phyloP scores from a whole-genome alignment of 2,797 vertebrate species.

The Columba guinea region DNA sequence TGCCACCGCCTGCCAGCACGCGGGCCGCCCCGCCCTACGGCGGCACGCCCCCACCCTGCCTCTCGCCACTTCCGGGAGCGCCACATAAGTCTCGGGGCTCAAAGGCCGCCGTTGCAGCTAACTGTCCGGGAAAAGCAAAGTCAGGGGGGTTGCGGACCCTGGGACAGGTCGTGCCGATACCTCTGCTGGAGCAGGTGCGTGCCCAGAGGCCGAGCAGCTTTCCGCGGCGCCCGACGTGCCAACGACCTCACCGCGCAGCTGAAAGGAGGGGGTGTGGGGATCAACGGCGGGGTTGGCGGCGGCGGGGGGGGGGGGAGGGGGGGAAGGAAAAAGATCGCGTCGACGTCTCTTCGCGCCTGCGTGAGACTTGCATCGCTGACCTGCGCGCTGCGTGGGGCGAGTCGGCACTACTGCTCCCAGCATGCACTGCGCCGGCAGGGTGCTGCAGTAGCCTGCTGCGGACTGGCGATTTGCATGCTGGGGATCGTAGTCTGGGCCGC shows the following conservation, averaged over 20 bases:
- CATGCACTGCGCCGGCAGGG: accelerated
- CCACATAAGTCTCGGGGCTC: constrained; percentile 57
- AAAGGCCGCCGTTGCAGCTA: background rate
- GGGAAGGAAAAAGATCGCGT: background rate
- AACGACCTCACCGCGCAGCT: background rate
- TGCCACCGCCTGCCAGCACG: background rate
- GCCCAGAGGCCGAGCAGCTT: background rate
- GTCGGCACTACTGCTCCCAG: background rate
- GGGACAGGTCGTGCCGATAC: background rate
- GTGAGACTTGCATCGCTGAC: accelerated
- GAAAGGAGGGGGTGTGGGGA: background rate
- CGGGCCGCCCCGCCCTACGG: background rate
- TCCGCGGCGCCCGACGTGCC: too few relatives aligned
- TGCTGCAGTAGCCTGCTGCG: accelerated
- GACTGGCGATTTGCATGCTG: background rate
- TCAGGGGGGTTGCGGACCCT: accelerated
- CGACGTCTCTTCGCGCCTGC: background rate
- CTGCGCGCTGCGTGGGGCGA: accelerated
- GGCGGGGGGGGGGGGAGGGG: accelerated
- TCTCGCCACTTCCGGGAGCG: constrained; percentile 66
- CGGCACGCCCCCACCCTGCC: background rate
- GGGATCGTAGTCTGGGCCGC: background rate
- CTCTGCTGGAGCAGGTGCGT: background rate
- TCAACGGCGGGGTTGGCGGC: accelerated
- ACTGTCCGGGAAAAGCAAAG: accelerated